Base-by-base conservation (phyloP, 2,797 vertebrate genomes). In the Calcarius lapponicus region DNA sequence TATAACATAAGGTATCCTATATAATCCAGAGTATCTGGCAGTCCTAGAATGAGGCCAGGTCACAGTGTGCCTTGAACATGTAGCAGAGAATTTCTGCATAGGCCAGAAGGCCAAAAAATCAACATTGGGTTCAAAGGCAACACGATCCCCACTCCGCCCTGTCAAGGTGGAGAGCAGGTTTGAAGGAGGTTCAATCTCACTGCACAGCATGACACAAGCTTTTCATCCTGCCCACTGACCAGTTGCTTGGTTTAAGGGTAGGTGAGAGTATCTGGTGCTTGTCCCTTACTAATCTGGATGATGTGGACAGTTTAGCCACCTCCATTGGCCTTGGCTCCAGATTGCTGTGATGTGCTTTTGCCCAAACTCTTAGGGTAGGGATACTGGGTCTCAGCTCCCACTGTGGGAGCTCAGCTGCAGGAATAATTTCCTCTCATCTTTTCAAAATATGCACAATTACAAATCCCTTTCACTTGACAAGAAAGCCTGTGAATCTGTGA, bases 91-190 rank as follows among this genome's bases (percentile, higher is more conserved):
- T 67, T 74, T 92, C 53, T 74, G 50, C 32, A 5, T 8, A 21
- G 36, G 10, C 16, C 31, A 62, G 43, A 62, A 80, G 17, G 24
- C 31, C 36, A 57, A 45, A 84, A 69, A 12, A 7, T 45, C 18
- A 7, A 1, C 6, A 25, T 32, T 40, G 57, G 17, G 2, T 15
- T 60, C 58, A 65, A 57, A 36, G 36, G 36, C 36, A 36, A 36
- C 36, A 36, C 36, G 36, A 36, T 36, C 36, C 36, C 21, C 11
- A 53, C 15, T 6, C 12, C 0, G 0, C 6, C 6, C 9, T 8
- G 1, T 19, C 10, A 38, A 51, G 36, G 15, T 10, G 34, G 21
- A 61, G 22, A 36, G 26, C 5, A 42, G 29, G 17, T 75, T 8
- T 53, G 51, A 54, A 48, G 32, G 13, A 48, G 3, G 21, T 50